Conservation (phyloP, 2,113 vertebrate species). For the Pluvianellus socialis region DNA sequence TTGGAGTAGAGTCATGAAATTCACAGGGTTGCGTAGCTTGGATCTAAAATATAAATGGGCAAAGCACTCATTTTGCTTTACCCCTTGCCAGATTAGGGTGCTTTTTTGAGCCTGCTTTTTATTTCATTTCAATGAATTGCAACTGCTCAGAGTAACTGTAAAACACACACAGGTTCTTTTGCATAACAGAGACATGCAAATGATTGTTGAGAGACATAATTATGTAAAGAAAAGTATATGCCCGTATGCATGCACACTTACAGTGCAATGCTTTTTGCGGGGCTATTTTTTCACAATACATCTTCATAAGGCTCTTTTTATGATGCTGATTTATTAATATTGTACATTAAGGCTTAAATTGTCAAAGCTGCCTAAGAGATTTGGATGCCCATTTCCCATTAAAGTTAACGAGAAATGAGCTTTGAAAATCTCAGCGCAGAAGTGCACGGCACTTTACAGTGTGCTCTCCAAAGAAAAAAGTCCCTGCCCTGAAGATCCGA, state of each 20-base stretch:
- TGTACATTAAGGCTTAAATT: constrained; percentile 67
- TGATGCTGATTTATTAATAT: constrained; percentile 67
- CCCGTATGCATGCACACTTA: background rate
- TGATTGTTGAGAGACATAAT: constrained; percentile 44
- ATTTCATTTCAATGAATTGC: constrained; percentile 62
- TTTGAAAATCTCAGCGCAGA: constrained; percentile 55
- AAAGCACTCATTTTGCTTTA: constrained; percentile 8
- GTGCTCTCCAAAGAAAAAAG: constrained; percentile 30
- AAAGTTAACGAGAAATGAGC: constrained; percentile 69
- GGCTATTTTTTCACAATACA: background rate
- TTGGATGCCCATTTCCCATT: constrained; percentile 69
- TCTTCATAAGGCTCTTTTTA: constrained; percentile 62
- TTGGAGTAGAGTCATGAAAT: constrained; percentile 63
- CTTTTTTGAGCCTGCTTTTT: constrained; percentile 49
- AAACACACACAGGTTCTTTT: constrained; percentile 21
- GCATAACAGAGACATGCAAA: constrained; percentile 61
- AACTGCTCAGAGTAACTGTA: constrained; percentile 49
- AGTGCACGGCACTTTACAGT: constrained; percentile 24
- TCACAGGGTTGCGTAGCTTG: constrained; percentile 39
- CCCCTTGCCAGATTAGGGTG: constrained; percentile 38
- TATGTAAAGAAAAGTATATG: constrained; percentile 33
- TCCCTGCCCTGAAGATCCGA: constrained; percentile 28
- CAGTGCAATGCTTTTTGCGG: constrained; percentile 1
- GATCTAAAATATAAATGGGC: constrained; percentile 24
- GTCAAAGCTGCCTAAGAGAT: constrained; percentile 65